These are phyloP conservation scores for Achroia grisella DNA, from an alignment of 1,140 invertebrate genomes.

Conservation along the genomic window DNA sequence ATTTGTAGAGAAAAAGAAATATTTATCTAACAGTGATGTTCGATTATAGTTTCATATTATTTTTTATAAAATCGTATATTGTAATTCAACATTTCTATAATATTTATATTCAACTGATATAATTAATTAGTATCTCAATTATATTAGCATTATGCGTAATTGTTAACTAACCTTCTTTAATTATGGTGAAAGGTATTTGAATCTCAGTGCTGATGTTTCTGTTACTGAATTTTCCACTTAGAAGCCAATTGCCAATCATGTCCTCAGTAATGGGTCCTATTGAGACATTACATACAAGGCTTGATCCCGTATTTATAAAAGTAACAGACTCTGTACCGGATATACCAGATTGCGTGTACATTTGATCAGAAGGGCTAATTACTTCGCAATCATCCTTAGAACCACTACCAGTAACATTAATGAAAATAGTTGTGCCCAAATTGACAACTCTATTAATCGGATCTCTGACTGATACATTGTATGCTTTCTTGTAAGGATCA, in stretches of 20 bases:
- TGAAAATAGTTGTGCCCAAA: slow-evolving; percentile 7
- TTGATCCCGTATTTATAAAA: not conserved
- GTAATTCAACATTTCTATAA: too few species aligned
- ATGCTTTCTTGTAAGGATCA: slow-evolving; percentile 18
- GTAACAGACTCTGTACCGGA: not conserved
- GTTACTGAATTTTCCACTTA: slow-evolving; percentile 22
- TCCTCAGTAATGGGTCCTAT: slow-evolving; percentile 14
- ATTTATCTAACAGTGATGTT: too few species aligned
- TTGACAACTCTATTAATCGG: slow-evolving; percentile 6
- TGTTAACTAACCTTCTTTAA: too few species aligned
- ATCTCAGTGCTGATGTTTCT: slow-evolving; percentile 10
- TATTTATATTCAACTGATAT: too few species aligned
- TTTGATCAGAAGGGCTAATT: slow-evolving; percentile 8
- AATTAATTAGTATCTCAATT: too few species aligned
- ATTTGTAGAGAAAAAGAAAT: too few species aligned
- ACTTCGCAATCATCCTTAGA: slow-evolving; percentile 9
- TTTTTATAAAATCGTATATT: too few species aligned
- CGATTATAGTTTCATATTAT: too few species aligned
- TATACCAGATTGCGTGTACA: not conserved
- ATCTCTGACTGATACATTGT: slow-evolving; percentile 16
- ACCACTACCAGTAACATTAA: slow-evolving; percentile 2
- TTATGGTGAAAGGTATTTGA: too few species aligned
- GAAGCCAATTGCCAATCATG: slow-evolving; percentile 15
- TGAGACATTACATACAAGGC: slow-evolving; percentile 3
- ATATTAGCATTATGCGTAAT: too few species aligned